These are phyloP conservation scores for Zosterops japonicus DNA, from an alignment of 2,113 vertebrate genomes.

Conservation along the genomic window DNA sequence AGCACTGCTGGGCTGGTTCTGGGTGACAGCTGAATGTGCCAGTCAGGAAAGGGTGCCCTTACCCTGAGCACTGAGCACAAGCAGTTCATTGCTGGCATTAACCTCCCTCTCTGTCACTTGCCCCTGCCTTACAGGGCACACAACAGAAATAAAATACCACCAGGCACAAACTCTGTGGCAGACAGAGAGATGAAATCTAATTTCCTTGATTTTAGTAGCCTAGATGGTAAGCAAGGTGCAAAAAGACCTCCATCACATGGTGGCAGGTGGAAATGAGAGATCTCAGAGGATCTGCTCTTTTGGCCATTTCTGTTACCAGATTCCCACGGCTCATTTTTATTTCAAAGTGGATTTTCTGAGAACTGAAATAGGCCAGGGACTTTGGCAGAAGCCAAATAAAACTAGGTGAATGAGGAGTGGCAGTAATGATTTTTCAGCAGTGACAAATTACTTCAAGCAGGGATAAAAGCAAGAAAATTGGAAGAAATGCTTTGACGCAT, in stretches of 20 bases:
- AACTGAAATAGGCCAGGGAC: not conserved
- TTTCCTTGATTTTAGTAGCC: not conserved
- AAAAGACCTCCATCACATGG: not conserved
- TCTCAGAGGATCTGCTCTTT: not conserved
- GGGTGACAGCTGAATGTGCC: not conserved
- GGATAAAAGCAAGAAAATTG: conserved; percentile 35
- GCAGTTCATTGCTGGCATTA: not conserved
- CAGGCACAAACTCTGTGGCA: not conserved
- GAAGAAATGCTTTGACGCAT: not conserved
- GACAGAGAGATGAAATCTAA: not conserved
- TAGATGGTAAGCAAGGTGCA: not conserved
- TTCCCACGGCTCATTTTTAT: not conserved
- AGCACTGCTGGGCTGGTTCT: not conserved
- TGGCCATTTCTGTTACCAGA: not conserved
- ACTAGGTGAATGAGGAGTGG: not conserved
- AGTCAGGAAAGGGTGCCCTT: not conserved
- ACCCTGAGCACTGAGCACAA: not conserved
- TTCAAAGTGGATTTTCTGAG: not conserved
- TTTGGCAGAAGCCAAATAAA: not conserved
- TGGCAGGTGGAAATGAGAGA: not conserved
- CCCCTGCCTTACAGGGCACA: not conserved
- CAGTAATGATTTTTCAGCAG: conserved; percentile 12
- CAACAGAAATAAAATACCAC: not conserved
- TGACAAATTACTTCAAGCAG: conserved; percentile 30
- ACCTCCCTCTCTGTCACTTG: not conserved